Evolutionary conservation across 1,140 invertebrate genomes (phyloP), one percentile per base, ranked within the genome.

Genomic region (Melipona quadrifasciata): DNA sequence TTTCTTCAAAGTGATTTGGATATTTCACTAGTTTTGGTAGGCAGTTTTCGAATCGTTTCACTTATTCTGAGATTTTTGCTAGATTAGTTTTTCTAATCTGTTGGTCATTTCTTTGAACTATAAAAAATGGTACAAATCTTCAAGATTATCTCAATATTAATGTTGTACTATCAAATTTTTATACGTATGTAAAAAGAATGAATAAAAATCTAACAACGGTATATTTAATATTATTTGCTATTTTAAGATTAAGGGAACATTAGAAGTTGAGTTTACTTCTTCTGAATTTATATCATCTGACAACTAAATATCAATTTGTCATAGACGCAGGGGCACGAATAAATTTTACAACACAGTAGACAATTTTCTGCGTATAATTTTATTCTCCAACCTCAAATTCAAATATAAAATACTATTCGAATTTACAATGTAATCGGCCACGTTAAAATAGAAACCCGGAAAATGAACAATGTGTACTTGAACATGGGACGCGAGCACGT

Each of bases 331-430:
- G 24, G 8, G 19, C n/a, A 21, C 47, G n/a, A 39, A 70, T 78
- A 74, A 81, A 86, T 0, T 24, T 70, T 47, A 64, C 19, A 19
- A 58, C 0, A 51, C 1, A 6, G 34, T 2, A 34, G 51, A 82
- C n/a, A 31, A 77, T 71, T 86, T 86, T 68, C 76, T 86, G 80
- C 84, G 64, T 80, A 76, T 65, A 83, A 85, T 89, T 79, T 89
- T 86, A 89, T 88, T 89, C 75, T 78, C 72, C 39, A 89, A 89
- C 86, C 82, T 68, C 64, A 86, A 85, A 81, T 89, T 79, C 84
- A 85, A 82, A 80, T 85, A 88, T 85, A 89, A 87, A 88, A 82
- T 79, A 67, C 75, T 86, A 47, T 65, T 82, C 31, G 71, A 79
- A 89, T 89, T 86, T 89, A 89, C 80, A 85, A 89, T 89, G 82